A percentile compares a stretch with the other conserved stretches of the same genome.
Conservation (phyloP, 2,797 vertebrate species). For the Anguilla megastoma region DNA sequence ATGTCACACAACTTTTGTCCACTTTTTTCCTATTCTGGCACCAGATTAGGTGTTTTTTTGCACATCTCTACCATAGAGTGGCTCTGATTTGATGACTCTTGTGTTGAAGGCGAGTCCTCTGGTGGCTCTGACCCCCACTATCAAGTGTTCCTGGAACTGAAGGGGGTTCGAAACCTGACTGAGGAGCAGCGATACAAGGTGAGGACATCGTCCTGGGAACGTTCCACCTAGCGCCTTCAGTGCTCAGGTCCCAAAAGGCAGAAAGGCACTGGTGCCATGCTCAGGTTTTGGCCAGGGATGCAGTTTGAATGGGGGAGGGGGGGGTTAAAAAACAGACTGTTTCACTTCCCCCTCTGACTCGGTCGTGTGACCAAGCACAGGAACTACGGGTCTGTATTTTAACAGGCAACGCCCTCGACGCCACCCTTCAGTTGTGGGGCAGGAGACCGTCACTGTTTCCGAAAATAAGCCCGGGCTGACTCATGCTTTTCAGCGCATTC, state of each 20-base stretch:
- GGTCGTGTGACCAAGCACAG: background rate
- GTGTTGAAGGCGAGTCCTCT: conserved; percentile 70
- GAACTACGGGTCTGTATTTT: background rate
- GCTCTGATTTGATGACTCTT: background rate
- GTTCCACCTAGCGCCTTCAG: background rate
- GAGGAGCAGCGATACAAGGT: conserved; percentile 91
- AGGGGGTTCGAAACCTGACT: conserved; percentile 83
- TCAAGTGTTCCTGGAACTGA: conserved; percentile 87
- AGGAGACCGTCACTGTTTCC: background rate
- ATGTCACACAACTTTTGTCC: background rate
- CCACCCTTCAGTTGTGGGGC: background rate
- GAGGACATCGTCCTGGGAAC: conserved; percentile 11
- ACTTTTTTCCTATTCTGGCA: background rate
- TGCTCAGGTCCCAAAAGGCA: background rate
- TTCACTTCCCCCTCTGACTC: background rate
- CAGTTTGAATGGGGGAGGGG: background rate
- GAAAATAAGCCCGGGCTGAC: background rate
- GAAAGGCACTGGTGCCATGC: background rate
- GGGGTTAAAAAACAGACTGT: background rate
- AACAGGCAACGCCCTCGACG: background rate
- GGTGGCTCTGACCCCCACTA: conserved; percentile 87
- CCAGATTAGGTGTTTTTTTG: background rate
- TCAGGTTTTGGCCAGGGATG: background rate
- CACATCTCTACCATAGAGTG: background rate
- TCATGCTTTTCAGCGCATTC: background rate